Evolutionary conservation across 2,797 vertebrate species (phyloP).

Genomic region (Falco columbarius): DNA sequence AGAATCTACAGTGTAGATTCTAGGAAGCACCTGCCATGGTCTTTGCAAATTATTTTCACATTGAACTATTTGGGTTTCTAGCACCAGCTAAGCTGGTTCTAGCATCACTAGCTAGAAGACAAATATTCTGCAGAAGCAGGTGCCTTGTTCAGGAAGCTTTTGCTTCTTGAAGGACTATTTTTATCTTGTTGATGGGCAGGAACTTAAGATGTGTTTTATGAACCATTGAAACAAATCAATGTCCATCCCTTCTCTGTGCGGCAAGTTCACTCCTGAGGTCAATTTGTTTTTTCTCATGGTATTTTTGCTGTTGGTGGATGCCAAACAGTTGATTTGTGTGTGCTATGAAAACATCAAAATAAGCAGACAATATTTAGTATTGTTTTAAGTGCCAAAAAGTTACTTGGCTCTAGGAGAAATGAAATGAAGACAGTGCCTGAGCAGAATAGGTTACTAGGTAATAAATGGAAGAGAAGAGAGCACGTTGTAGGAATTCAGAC

Average conservation of each 20-base stretch:
- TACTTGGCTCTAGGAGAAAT: not conserved
- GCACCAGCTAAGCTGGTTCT: not conserved
- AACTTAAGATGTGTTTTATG: not conserved
- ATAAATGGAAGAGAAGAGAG: not conserved
- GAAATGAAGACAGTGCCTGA: not conserved
- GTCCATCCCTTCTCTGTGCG: not conserved
- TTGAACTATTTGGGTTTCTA: not conserved
- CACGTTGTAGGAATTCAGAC: not conserved
- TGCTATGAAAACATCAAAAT: not conserved
- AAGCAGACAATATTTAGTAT: not conserved
- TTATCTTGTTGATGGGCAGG: not conserved
- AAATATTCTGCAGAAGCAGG: not conserved
- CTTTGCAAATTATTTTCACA: not conserved
- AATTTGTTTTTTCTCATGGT: not conserved
- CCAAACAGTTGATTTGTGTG: not conserved
- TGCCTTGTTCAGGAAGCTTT: not conserved
- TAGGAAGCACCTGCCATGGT: not conserved
- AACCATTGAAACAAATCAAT: not conserved
- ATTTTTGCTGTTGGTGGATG: not conserved
- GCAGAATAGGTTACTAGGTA: not conserved
- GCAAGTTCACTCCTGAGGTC: not conserved
- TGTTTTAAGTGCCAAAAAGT: not conserved
- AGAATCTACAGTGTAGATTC: not conserved
- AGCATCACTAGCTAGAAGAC: not conserved
- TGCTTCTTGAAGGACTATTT: not conserved